A percentile compares a stretch with the other conserved stretches of the same genome.
phyloP scores from a whole-genome alignment of 2,888 invertebrate genomes.

The Ormyrus pomaceus region DNA sequence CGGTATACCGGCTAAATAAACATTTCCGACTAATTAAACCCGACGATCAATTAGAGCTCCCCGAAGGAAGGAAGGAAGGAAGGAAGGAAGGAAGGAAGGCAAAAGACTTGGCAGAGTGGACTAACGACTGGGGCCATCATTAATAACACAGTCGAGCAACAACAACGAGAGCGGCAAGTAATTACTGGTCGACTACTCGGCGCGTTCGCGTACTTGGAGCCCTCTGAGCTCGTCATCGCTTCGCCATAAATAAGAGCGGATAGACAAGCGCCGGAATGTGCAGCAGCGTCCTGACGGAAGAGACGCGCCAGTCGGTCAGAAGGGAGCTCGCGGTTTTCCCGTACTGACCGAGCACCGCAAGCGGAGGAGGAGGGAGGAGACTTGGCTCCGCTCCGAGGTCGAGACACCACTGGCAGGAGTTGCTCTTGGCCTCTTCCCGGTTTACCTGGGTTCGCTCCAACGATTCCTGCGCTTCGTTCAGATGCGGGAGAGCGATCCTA shows the following conservation, averaged over 20 bases:
- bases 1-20: conserved; percentile 36
- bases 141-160: conserved; percentile 46
- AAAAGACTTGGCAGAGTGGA: conserved; percentile 18
- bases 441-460: conserved; percentile 35
- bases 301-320: conserved; percentile 4
- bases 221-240: conserved; percentile 47
- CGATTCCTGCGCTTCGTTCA: neutral
- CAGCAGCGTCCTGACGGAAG: neutral
- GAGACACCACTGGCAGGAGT: conserved; percentile 17
- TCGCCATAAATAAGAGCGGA: conserved; percentile 52
- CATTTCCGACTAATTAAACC: conserved; percentile 53
- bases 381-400: conserved; percentile 1
- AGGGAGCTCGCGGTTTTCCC: conserved; percentile 34
- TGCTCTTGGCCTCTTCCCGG: neutral
- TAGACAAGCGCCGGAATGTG: conserved; percentile 12
- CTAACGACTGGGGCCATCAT: conserved; percentile 51
- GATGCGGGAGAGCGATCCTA: neutral
- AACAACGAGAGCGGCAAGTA: conserved; percentile 35
- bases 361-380: neutral
- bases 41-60: conserved; percentile 46
- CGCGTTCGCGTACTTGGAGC: neutral
- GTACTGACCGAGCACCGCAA: conserved; percentile 39
- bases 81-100: neutral
- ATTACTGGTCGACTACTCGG: conserved; percentile 35
- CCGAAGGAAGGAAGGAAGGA: neutral